Conservation (phyloP, 2,888 invertebrate species). For the Chaetogeoica ovagalla region DNA sequence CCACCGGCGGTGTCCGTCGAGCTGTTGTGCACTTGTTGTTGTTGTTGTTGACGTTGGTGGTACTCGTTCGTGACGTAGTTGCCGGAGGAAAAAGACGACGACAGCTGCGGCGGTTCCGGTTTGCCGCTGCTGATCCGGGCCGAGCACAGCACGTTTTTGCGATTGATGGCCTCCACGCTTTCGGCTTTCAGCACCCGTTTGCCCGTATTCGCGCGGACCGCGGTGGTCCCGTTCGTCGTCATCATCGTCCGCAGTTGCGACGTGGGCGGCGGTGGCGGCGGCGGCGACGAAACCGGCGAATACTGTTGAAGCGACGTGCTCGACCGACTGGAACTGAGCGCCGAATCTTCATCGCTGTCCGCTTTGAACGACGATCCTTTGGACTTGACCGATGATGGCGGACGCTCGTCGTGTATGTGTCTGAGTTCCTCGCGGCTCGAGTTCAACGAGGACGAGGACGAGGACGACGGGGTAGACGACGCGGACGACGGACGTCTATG, state of each 20-base stretch:
- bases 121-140: constrained; percentile 54
- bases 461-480: constrained; percentile 53
- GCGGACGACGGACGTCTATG: not conserved
- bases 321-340: constrained; percentile 81
- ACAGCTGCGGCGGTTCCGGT: constrained; percentile 15
- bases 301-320: constrained; percentile 77
- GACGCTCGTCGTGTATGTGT: constrained; percentile 53
- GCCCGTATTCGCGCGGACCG: constrained; percentile 66
- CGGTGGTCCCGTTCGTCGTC: constrained; percentile 27
- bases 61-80: constrained; percentile 7
- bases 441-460: constrained; percentile 57
- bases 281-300: constrained; percentile 73
- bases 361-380: constrained; percentile 58
- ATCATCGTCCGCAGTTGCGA: not conserved
- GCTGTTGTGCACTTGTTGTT: constrained; percentile 61
- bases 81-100: not conserved
- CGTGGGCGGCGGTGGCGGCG: constrained; percentile 56
- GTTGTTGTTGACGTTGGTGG: not conserved
- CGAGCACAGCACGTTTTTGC: constrained; percentile 83
- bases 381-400: constrained; percentile 33
- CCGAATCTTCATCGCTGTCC: constrained; percentile 85
- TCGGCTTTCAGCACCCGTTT: constrained; percentile 74
- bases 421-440: constrained; percentile 57
- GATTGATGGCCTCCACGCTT: constrained; percentile 80
- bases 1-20: constrained; percentile 64